Evolutionary conservation across 2,888 invertebrate species (phyloP), one percentile per base, ranked within the genome.

Genomic region (Uropetala carovei): DNA sequence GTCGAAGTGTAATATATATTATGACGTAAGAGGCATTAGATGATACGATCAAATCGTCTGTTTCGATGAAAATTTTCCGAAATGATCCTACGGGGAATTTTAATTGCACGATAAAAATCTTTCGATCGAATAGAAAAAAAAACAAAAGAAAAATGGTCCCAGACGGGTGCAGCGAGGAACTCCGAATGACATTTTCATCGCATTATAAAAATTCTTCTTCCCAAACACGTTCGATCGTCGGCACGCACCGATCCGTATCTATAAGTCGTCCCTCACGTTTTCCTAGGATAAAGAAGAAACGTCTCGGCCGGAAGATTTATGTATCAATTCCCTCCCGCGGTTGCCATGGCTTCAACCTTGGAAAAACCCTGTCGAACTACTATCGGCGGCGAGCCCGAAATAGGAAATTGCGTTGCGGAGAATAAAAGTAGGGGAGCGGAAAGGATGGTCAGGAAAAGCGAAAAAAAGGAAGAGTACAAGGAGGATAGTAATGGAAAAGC

Each of bases 311-410:
- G 75, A 75, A 75, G 75, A 75, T 75, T 75, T 75, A 75, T 75
- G 75, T 75, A 22, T 75, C 75, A 75, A 75, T 75, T 75, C 75
- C 75, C 75, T 22, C 43, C 10, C 22, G 75, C 22, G 75, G 75
- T 75, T 75, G 75, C 75, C 75, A 75, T 75, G 75, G 75, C n/a
- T 75, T 7, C 75, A 75, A n/a, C 75, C 75, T 75, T 75, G 75
- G 75, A 75, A 22, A 43, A 75, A 75, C 75, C 22, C 75, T 75
- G 75, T 75, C 75, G 75, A 75, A 75, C 43, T 43, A 43, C 43
- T 43, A 43, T 43, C 75, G 75, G 22, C 75, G n/a, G 75, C 22
- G 16, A n/a, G 75, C 1, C 43, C 75, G 75, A 75, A 75, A 75
- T n/a, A 75, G 75, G 75, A 75, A 75, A 22, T 75, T 75, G 2